Evolutionary conservation across 2,797 vertebrate species (phyloP), one percentile per base, ranked within the genome.

Genomic region (Lates japonicus): DNA sequence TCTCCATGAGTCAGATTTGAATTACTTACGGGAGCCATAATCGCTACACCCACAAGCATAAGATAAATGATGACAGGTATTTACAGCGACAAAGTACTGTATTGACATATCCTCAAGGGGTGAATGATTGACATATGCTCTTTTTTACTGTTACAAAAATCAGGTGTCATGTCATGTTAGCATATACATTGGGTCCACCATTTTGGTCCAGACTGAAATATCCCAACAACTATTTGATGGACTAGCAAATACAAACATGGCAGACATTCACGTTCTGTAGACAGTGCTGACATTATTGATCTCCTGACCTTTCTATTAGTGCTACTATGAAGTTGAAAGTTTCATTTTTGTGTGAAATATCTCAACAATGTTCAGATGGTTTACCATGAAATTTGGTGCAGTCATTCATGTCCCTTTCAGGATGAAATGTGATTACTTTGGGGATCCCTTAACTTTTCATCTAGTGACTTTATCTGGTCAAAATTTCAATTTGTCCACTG

Each of bases 11-110:
- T 76, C 42, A 63, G 55, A 35, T 52, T 46, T 22, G 29, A 82
- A 65, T 80, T 35, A 70, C 57, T 52, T 22, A 29, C 48, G 42
- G 29, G 52, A 80, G 57, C 49, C 67, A 66, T 83, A 51, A 65
- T 71, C 65, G 52, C 55, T 55, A 6, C 70, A 72, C 31, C 51
- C 44, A 71, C 44, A 2, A 22, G 48, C 42, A 73, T 5, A 59
- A 80, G 42, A 41, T 49, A 52, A 80, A 72, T 49, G 39, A 64
- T 55, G 44, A 66, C 31, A 5, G 44, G 11, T 72, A 63, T 70
- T 80, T 74, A 57, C 48, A 48, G 39, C 69, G 42, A 71, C 22
- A 14, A 37, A 63, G 51, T 46, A 48, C 17, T 76, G 14, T 5
- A 3, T 3, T 55, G 64, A 13, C 33, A 6, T 58, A 33, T 62